Percentiles rank a stretch among this genome's conserved stretches.
These are phyloP conservation scores for Ploceus nigricollis DNA, from an alignment of 2,113 vertebrate genomes.

Conservation along the genomic window DNA sequence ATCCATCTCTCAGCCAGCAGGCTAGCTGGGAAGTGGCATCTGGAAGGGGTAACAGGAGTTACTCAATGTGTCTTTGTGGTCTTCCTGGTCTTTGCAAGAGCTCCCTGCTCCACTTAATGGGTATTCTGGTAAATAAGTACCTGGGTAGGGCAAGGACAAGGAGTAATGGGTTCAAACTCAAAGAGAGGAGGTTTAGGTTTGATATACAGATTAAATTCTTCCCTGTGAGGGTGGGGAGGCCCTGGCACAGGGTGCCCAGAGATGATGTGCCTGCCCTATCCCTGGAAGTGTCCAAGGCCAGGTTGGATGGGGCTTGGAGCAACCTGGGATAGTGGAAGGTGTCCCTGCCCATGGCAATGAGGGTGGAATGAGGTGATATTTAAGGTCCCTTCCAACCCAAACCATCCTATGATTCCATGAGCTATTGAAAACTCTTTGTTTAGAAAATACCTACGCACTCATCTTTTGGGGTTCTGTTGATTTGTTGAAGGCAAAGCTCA, in stretches of 20 bases:
- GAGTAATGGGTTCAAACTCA: not conserved
- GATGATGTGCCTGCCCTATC: not conserved
- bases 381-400: not conserved
- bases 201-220: fast-evolving
- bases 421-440: not conserved
- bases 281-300: not conserved
- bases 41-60: not conserved
- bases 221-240: fast-evolving
- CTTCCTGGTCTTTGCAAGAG: not conserved
- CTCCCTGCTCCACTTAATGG: conserved; percentile 10
- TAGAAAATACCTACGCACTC: not conserved
- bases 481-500: conserved; percentile 33
- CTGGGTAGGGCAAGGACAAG: not conserved
- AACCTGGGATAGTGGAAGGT: not conserved
- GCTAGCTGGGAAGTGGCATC: not conserved
- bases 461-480: not conserved
- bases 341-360: not conserved
- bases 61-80: not conserved
- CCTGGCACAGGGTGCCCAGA: not conserved
- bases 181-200: not conserved
- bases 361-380: not conserved
- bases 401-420: not conserved
- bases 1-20: not conserved
- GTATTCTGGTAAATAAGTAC: not conserved
- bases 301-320: not conserved